Evolutionary conservation across 1,140 invertebrate genomes (phyloP), one percentile per base, ranked within the genome.

Genomic region (Saccostrea echinata): DNA sequence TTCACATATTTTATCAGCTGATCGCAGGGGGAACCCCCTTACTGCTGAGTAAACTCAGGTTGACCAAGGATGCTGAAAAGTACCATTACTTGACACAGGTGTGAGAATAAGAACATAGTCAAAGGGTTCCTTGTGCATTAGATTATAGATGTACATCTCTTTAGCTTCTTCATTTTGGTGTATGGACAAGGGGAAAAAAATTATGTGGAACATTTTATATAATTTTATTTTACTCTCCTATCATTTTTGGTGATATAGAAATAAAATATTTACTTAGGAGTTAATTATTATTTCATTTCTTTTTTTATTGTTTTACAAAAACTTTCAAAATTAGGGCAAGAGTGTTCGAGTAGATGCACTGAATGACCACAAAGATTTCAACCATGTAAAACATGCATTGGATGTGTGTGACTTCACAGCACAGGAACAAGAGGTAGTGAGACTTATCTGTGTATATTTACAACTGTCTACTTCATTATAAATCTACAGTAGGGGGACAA

Each of bases 1-100:
- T 99, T 95, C 98, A 99, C 92, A 97, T 99, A 84, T 99, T 99
- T 94, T 99, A 99, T 94, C 98, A 99, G 95, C 89, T 93, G 85
- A 52, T 92, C 24, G 55, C 98, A 30, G 96, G 92, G 96, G 97
- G 97, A 16, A 96, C 96, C 0, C 96, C 96, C 89, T 96, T 97
- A 0, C 93, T 96, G 82, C 91, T 98, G 68, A 94, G 95, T 61
- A 96, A 96, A 86, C 94, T 98, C 43, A 96, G 96, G 33, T 95
- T 98, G 13, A 96, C 96, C 82, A 95, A 96, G 88, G 96, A 97
- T 91, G 95, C 97, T 6, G 95, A 96, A 52, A 95, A 95, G 11
- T 98, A 98, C 92, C 97, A 96, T 93, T 98, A 98, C 93, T 96
- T 98, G 2, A 97, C 96, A 84, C 96, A 97, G 95, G 96, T 95